Base-by-base conservation (phyloP, 2,113 vertebrate species). In the Lampris incognitus region DNA sequence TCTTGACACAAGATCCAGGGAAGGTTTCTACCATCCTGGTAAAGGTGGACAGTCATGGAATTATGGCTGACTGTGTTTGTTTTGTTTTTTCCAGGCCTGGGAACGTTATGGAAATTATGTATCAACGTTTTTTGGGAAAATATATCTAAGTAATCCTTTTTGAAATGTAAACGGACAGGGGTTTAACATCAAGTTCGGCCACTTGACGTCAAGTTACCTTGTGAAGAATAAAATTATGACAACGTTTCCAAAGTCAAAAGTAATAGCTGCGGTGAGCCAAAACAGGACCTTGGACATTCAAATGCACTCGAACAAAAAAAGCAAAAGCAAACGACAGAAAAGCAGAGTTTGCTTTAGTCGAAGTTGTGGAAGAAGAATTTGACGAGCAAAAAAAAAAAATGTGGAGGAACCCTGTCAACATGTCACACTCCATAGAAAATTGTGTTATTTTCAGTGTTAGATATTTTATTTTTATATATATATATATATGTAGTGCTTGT, bases 391-490 rank as follows among this genome's bases (percentile, higher is more conserved):
- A 56, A 24, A 56, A n/a, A 1, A 6, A 36, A n/a, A 10, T 70
- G 3, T 11, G 74, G 48, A 48, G 60, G 41, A 49, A 79, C 55
- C 6, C 3, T 75, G 38, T 50, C 58, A 0, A 24, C 6, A 50
- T 11, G 51, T 36, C 40, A 64, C 48, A 67, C 52, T 55, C 42
- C 50, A 54, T 50, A 4, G 5, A 42, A 68, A 13, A 55, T 38
- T 24, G 36, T 57, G 52, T 79, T 24, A 24, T 41, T 50, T 61
- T 56, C 62, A 51, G 72, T 72, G 6, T 76, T 86, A 39, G 46
- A 50, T 44, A 24, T 24, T 42, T 69, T 49, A n/a, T 11, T 67
- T 5, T 40, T 7, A 11, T 10, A 9, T 5, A 55, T 72, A 72
- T 6, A 52, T 54, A 63, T 75, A 8, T 11, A 3, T 49, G 57